Base-by-base conservation (phyloP, 2,113 vertebrate species). In the Pagrus major region DNA sequence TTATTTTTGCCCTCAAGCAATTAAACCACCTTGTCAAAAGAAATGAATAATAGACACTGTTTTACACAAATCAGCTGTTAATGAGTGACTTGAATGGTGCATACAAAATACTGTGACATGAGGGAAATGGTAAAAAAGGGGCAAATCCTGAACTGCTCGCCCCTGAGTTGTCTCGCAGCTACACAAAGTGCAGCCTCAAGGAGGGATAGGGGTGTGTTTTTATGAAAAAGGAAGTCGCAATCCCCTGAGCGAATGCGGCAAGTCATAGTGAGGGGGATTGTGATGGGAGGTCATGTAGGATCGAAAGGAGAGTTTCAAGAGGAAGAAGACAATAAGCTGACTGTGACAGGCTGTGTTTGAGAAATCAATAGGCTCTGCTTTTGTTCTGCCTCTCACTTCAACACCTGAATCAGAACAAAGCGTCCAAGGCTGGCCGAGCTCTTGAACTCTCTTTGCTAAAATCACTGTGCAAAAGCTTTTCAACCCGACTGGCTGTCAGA, bases 311-410 rank as follows among this genome's bases (percentile, higher is more conserved):
- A 52, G 77, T 84, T 89, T 86, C 74, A 76, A 83, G 78, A 91
- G 90, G 84, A 88, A 88, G 65, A 89, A 86, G 83, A 86, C 85
- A 87, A 86, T 88, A 89, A 90, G 88, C 77, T 78, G 87, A 79
- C 80, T 82, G 89, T 88, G 89, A 91, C 88, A 90, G 86, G 79
- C 88, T 44, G 78, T 71, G 88, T 85, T 80, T 86, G 85, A 88
- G 78, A 91, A 93, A 94, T 95, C 93, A 88, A 95, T 94, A 92
- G 71, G 54, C 80, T 84, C 76, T 84, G 76, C 87, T 91, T 92
- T 88, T 85, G 71, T 91, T 89, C 86, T 37, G 65, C n/a, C n/a
- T 89, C 86, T 91, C 83, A 67, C 85, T 87, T 81, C 84, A 86
- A 71, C 91, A 92, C 88, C 89, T 88, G 88, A 88, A 88, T 75